phyloP scores from a whole-genome alignment of 2,797 vertebrate species.

The Xyrichtys novacula region DNA sequence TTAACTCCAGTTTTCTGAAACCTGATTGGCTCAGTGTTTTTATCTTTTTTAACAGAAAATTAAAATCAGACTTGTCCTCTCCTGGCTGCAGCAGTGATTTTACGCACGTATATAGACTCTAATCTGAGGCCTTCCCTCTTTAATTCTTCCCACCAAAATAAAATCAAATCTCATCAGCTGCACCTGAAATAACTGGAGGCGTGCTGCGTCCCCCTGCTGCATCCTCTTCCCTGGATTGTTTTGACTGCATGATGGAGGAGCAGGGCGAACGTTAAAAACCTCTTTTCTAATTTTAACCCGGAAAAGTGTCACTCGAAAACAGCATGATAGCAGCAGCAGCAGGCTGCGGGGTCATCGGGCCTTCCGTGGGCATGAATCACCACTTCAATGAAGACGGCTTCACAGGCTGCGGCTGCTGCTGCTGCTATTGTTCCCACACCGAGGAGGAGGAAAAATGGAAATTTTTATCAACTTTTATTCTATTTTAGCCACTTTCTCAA shows the following conservation, averaged over 20 bases:
- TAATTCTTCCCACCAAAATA: conserved; percentile 63
- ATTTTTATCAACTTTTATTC: not conserved
- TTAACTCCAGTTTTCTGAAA: too few relatives aligned
- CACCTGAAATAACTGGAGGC: conserved; percentile 85
- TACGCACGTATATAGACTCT: not conserved
- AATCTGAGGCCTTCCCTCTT: conserved; percentile 47
- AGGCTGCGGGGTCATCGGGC: conserved; percentile 83
- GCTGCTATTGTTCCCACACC: conserved; percentile 69
- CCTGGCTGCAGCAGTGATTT: not conserved
- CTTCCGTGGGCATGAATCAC: conserved; percentile 81
- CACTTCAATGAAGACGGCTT: conserved; percentile 74
- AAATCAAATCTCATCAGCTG: conserved; percentile 56
- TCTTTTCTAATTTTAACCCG: conserved; percentile 88
- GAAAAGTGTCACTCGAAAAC: conserved; percentile 89
- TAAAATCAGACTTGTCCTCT: not conserved
- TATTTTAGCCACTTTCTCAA: not conserved
- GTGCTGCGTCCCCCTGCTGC: conserved; percentile 77
- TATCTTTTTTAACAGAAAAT: not conserved
- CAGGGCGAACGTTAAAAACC: conserved; percentile 74
- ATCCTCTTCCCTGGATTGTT: conserved; percentile 90
- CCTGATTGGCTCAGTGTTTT: too few relatives aligned
- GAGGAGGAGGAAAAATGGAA: conserved; percentile 5
- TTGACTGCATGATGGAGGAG: conserved; percentile 85
- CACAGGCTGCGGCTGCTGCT: too few relatives aligned
- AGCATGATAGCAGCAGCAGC: conserved; percentile 80